phyloP scores from a whole-genome alignment of 2,888 invertebrate species.

The Ormyrus labotus region DNA sequence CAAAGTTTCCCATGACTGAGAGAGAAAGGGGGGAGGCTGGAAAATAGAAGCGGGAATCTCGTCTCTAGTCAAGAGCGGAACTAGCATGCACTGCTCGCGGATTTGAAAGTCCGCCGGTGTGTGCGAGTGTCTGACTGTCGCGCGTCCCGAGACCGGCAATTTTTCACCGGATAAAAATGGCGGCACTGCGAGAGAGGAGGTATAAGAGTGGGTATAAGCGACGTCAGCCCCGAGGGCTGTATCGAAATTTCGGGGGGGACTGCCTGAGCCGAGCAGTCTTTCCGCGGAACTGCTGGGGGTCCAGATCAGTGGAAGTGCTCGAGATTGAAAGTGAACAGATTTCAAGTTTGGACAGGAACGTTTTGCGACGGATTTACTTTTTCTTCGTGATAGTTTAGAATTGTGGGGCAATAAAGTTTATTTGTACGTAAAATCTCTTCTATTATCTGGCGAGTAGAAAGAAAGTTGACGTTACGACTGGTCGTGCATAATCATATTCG shows the following conservation, averaged over 20 bases:
- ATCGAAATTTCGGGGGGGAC: conserved; percentile 17
- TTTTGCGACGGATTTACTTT: too few relatives aligned
- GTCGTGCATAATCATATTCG: too few relatives aligned
- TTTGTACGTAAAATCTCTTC: too few relatives aligned
- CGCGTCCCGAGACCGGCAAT: conserved; percentile 54
- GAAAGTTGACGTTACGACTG: too few relatives aligned
- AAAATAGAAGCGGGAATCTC: conserved; percentile 38
- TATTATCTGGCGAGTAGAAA: too few relatives aligned
- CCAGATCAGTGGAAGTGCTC: too few relatives aligned
- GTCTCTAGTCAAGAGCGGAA: conserved; percentile 15
- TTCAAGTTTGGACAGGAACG: too few relatives aligned
- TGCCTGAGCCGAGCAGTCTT: background rate
- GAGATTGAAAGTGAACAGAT: too few relatives aligned
- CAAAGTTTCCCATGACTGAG: conserved; percentile 60
- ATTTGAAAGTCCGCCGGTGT: background rate
- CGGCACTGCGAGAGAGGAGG: background rate
- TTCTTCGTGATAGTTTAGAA: too few relatives aligned
- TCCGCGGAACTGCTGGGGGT: too few relatives aligned
- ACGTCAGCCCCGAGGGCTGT: background rate
- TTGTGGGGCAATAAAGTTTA: too few relatives aligned
- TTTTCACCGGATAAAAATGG: conserved; percentile 57
- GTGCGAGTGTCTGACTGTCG: conserved; percentile 44
- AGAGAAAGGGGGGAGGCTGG: background rate
- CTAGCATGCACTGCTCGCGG: background rate
- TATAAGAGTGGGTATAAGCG: too few relatives aligned